These are phyloP conservation scores for Magallana gigas DNA, from an alignment of 1,140 invertebrate genomes.

Conservation along the genomic window DNA sequence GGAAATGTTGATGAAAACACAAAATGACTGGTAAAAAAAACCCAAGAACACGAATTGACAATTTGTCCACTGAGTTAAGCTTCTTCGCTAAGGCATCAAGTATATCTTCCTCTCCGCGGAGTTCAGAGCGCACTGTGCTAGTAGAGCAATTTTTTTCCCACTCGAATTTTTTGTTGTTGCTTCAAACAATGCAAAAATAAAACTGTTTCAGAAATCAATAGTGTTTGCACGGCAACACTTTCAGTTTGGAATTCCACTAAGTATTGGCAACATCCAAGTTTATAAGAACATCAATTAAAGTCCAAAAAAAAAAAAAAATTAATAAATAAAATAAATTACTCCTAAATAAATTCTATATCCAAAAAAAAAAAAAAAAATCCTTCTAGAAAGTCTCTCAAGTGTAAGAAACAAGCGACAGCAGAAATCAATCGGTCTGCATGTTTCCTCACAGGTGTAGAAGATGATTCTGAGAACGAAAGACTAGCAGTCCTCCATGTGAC, in stretches of 20 bases:
- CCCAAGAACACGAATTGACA: neutral
- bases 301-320: too few relatives aligned
- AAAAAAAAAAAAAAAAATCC: neutral
- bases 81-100: neutral
- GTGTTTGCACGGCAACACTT: constrained; percentile 17
- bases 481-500: neutral
- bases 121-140: neutral
- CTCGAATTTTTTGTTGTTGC: neutral
- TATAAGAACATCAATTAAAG: neutral
- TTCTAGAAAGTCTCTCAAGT: neutral
- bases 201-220: constrained; percentile 31
- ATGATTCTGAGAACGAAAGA: neutral
- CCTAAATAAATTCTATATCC: neutral
- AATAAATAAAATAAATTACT: neutral
- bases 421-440: neutral
- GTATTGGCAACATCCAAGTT: constrained; percentile 15
- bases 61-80: neutral
- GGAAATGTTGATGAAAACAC: constrained; percentile 31
- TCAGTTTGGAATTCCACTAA: neutral
- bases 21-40: neutral
- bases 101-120: neutral
- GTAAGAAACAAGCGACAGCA: neutral
- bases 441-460: neutral
- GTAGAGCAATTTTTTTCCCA: constrained; percentile 5
- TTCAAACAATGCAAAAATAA: constrained; percentile 34